Evolutionary conservation across 1,140 invertebrate species (phyloP), one percentile per base, ranked within the genome.

Genomic region (Zaprionus ghesquierei): DNA sequence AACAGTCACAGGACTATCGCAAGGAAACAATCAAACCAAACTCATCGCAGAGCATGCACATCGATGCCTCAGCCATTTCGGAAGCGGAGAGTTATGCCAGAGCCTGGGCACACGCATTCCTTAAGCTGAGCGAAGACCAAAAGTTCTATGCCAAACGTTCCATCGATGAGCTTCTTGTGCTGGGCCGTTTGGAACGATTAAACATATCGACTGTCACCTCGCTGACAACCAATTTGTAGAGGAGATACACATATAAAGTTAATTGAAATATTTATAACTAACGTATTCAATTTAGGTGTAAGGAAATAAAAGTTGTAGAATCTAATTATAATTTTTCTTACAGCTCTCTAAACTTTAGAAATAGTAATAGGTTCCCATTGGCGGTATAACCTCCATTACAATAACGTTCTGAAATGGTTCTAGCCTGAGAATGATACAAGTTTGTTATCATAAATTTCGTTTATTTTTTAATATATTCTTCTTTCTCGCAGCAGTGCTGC

Each of bases 141-240:
- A 89, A 89, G 31, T 80, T 89, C n/a, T 89, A 84, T 29, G 84
- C 84, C 10, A 89, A 89, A 18, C 85, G 84, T 2, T 89, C 85
- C 1, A 89, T 89, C 12, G 84, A 89, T 35, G 84, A 89, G 38
- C 84, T 89, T 0, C 58, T 89, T 0, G 79, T 89, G 2, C 12
- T 89, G 41, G 84, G 84, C 0, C 70, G 84, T 3, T 71, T 89
- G 15, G 66, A 89, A 23, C 71, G 70, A 25, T 41, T 89, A 0
- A 85, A 68, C 46, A 69, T 89, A 8, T 89, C 85, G 0, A 89
- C 84, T 6, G 84, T 89, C 2, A 89, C 84, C 6, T 77, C 84
- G 25, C 31, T 89, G 2, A 75, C 77, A 31, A 73, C 85, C 18
- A 89, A 89, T 51, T 68, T 87, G 23, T 87, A 81, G 15, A 23